Evolutionary conservation across 2,113 vertebrate genomes (phyloP), one percentile per base, ranked within the genome.

Genomic region (Limnothrissa miodon): DNA sequence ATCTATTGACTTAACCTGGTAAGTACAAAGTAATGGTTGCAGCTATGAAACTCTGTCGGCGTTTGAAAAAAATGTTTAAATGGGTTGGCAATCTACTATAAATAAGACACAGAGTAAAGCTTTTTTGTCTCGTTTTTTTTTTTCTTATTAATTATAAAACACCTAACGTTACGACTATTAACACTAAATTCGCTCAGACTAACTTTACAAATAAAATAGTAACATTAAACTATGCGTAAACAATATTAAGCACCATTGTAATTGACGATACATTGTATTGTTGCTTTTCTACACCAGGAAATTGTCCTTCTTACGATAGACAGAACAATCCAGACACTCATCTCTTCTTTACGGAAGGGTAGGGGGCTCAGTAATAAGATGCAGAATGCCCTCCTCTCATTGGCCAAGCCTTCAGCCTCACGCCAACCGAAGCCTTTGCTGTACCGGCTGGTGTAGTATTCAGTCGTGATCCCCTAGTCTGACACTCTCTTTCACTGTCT

Each of bases 391-490:
- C 66, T 33, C 33, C 5, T 74, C 29, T 13, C 29, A 74, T 74
- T 74, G 66, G 66, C 13, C 66, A 33, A 15, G 33, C 29, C 13
- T 13, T 17, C 25, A 36, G 33, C 29, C 33, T 74, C 66, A 36
- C 33, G 33, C 29, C 4, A 70, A 70, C 62, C 11, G 62, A 33
- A 33, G 62, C 62, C 25, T 25, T 66, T 66, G 59, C 59, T 74
- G 66, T 74, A 11, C 66, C 29, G 66, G 29, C 66, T 33, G 11
- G 66, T 74, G 66, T 74, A 74, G 66, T 74, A 74, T 74, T 74
- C 33, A 74, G 33, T 74, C 66, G 66, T 17, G 66, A 36, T 74
- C 33, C 33, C 29, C 66, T 5, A 29, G n/a, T 36, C 33, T 74
- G 66, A 74, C 66, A 74, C 29, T 29, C 66, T 74, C 33, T 66